phyloP scores from a whole-genome alignment of 1,140 invertebrate genomes.

The Hyposmocoma kahamanoa region DNA sequence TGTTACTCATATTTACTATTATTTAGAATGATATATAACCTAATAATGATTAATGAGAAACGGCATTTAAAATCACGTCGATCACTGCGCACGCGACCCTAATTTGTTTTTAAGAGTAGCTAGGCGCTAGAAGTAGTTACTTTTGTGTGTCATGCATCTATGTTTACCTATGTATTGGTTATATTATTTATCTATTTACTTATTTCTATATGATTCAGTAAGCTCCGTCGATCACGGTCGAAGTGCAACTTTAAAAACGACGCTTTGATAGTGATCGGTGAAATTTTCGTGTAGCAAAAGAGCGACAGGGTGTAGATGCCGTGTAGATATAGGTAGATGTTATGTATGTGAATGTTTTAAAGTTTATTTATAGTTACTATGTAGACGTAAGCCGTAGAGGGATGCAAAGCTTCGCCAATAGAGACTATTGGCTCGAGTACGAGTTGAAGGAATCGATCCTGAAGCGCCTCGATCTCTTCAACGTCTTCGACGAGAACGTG shows the following conservation, averaged over 20 bases:
- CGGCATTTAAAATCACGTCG: no score
- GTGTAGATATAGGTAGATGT: slow-evolving; percentile 62
- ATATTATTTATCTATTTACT: slow-evolving; percentile 31
- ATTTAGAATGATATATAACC: no score
- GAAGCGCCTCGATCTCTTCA: slow-evolving; percentile 22
- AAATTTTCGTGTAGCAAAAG: slow-evolving; percentile 18
- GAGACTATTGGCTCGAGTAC: slow-evolving; percentile 3
- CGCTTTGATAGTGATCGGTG: slow-evolving; percentile 23
- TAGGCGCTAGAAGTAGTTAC: no score
- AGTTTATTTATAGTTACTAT: slow-evolving; percentile 17
- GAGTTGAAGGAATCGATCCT: slow-evolving; percentile 12
- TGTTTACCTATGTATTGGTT: slow-evolving; percentile 39
- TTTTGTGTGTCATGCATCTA: slow-evolving; percentile 32
- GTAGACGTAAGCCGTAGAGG: slow-evolving; percentile 35
- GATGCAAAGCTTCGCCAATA: slow-evolving; percentile 25
- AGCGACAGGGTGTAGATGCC: slow-evolving; percentile 21
- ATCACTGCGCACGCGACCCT: no score
- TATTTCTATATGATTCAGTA: slow-evolving; percentile 32
- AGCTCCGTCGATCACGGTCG: slow-evolving; percentile 23
- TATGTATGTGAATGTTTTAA: slow-evolving; percentile 55
- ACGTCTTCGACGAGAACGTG: slow-evolving; percentile 13
- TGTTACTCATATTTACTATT: not conserved
- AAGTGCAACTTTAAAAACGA: slow-evolving; percentile 18
- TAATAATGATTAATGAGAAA: no score
- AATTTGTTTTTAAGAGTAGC: no score